Evolutionary conservation across 2,797 vertebrate species (phyloP).

Genomic region (Anomalospiza imberbis): DNA sequence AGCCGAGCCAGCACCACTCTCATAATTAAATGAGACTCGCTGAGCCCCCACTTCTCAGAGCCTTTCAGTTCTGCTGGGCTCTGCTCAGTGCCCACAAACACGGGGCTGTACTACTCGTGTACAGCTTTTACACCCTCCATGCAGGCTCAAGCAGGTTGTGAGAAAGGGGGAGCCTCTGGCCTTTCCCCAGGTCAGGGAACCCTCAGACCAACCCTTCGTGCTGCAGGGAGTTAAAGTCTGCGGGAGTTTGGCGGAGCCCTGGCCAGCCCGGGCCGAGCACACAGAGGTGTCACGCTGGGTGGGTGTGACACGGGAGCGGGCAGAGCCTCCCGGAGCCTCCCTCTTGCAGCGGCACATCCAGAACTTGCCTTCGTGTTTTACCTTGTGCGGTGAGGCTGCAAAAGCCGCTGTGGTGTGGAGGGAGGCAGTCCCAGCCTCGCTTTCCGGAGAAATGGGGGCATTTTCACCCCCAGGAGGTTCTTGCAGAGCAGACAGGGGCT

Average conservation of each 20-base stretch:
- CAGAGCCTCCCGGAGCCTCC: neutral
- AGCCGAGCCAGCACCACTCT: slow-evolving; percentile 9
- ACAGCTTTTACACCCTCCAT: rapidly evolving
- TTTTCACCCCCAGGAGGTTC: neutral
- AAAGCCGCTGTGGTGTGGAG: neutral
- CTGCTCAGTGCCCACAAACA: neutral
- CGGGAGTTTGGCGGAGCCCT: neutral
- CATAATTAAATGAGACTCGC: slow-evolving; percentile 43
- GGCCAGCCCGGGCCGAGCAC: neutral
- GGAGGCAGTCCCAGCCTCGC: neutral
- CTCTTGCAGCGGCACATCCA: rapidly evolving
- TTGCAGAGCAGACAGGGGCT: neutral
- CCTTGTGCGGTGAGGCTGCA: neutral
- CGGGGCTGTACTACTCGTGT: rapidly evolving
- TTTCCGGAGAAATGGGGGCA: neutral
- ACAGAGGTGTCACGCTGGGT: rapidly evolving
- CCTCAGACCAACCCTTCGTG: neutral
- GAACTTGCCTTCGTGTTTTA: rapidly evolving
- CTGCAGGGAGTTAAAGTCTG: neutral
- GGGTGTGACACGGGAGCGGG: rapidly evolving
- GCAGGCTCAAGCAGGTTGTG: neutral
- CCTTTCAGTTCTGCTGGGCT: neutral
- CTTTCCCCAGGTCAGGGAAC: neutral
- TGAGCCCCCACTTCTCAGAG: slow-evolving; percentile 8
- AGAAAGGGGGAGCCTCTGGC: neutral